Conservation (phyloP, 2,113 vertebrate genomes). For the Melanerpes formicivorus region DNA sequence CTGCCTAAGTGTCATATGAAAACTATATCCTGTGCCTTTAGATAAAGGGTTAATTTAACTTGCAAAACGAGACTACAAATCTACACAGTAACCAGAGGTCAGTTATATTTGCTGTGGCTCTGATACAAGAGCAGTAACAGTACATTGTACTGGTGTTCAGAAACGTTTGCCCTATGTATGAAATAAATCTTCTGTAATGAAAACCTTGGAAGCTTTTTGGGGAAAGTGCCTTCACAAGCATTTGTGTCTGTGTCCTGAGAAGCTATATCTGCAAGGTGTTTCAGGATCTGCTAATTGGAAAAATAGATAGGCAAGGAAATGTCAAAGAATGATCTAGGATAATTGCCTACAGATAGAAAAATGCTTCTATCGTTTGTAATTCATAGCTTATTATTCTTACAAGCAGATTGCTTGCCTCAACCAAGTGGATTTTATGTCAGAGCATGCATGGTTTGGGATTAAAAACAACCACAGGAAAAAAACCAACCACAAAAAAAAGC, state of each 20-base stretch:
- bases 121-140: neutral
- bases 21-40: slow-evolving; percentile 64
- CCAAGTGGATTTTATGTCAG: neutral
- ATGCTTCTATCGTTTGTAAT: neutral
- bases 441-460: neutral
- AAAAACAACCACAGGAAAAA: neutral
- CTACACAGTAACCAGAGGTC: slow-evolving; percentile 26
- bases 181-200: neutral
- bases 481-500: neutral
- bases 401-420: slow-evolving; percentile 9
- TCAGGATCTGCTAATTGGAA: slow-evolving; percentile 19
- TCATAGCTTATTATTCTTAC: neutral
- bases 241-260: slow-evolving; percentile 44
- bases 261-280: neutral
- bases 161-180: neutral
- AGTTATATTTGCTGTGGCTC: neutral
- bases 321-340: neutral
- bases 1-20: slow-evolving; percentile 35
- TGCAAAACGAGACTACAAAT: slow-evolving; percentile 27
- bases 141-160: neutral
- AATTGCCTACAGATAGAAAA: neutral
- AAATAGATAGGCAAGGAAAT: neutral
- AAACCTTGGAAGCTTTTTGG: slow-evolving; percentile 22
- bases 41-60: slow-evolving; percentile 42
- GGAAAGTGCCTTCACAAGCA: slow-evolving; percentile 48